A percentile compares a stretch with the other conserved stretches of the same genome.
These are phyloP conservation scores for Zaprionus lineosus DNA, from an alignment of 2,888 invertebrate species.

Conservation along the genomic window DNA sequence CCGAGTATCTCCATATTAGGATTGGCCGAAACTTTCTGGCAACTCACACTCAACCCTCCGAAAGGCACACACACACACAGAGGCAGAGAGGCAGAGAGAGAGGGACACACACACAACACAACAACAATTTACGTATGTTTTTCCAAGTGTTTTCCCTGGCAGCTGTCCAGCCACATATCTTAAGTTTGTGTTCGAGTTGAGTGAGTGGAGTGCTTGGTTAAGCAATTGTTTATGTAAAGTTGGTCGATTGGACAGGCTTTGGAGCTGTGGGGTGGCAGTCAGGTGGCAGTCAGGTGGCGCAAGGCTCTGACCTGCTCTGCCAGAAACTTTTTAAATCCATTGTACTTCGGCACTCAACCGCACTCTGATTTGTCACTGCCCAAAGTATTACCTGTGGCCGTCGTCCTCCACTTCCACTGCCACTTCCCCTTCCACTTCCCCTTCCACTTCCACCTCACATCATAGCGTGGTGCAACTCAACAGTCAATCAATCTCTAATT, in stretches of 20 bases:
- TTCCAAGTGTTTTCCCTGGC: constrained; percentile 9
- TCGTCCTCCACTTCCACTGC: too few relatives aligned
- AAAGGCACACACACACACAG: constrained; percentile 1
- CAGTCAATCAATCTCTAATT: too few relatives aligned
- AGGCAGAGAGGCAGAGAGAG: too few relatives aligned
- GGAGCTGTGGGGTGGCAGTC: constrained; percentile 19
- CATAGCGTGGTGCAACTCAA: too few relatives aligned
- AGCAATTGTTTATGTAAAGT: constrained; percentile 72
- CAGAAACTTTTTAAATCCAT: constrained; percentile 53
- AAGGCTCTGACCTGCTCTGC: too few relatives aligned
- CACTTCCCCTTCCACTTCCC: too few relatives aligned
- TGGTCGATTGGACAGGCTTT: constrained; percentile 29
- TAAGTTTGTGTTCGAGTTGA: constrained; percentile 34
- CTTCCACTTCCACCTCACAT: too few relatives aligned
- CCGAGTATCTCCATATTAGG: constrained; percentile 23
- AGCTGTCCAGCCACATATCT: constrained; percentile 32
- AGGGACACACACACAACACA: too few relatives aligned
- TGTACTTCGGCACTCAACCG: constrained; percentile 41
- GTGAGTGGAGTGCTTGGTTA: constrained; percentile 61
- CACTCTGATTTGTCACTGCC: constrained; percentile 26
- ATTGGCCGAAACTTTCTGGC: constrained; percentile 38
- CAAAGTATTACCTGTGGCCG: constrained; percentile 3
- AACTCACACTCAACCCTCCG: background rate
- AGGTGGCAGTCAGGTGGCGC: too few relatives aligned
- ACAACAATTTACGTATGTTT: background rate